Evolutionary conservation across 2,797 vertebrate genomes (phyloP), one percentile per base, ranked within the genome.

Genomic region (Gila robusta): DNA sequence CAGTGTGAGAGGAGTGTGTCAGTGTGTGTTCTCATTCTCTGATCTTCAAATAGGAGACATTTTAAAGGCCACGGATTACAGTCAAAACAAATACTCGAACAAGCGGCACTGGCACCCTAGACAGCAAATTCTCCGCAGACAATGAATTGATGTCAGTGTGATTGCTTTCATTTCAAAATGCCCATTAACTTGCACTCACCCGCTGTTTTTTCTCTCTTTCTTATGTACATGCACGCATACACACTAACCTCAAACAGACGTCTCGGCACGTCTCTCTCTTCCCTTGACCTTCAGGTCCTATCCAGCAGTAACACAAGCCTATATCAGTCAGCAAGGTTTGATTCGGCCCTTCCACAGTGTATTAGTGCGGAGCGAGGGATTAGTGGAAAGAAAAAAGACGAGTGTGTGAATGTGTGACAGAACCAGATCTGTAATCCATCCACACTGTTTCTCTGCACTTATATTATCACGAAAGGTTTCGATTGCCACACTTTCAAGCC

Each of bases 221-320:
- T 49, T 19, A 19, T 14, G 19, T 44, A 72, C 72, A 39, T 72
- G 17, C 35, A 56, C 74, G 41, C 47, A 81, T 39, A 81, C 62
- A 39, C 73, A 83, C 67, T 83, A 69, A 83, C 69, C 86, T 79
- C 67, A 69, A 70, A 87, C 64, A 82, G 47, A 56, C 80, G 41
- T 82, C 81, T 86, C 86, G 88, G 71, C 83, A 87, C 32, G 35
- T 84, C 70, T 84, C 67, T 71, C 81, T 86, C 82, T 89, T 83
- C 56, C 83, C 87, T 89, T 89, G 87, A 88, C 87, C 89, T 89
- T 89, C 89, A 85, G 77, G 88, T 85, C 93, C 94, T 90, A 59
- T 73, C 41, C 79, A 80, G 79, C 72, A 67, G 87, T 78, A 90
- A 90, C 67, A 56, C 88, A 83, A 88, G 83, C 62, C 16, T 12